Evolutionary conservation across 2,113 vertebrate species (phyloP), one percentile per base, ranked within the genome.

Genomic region (Eclectus roratus): DNA sequence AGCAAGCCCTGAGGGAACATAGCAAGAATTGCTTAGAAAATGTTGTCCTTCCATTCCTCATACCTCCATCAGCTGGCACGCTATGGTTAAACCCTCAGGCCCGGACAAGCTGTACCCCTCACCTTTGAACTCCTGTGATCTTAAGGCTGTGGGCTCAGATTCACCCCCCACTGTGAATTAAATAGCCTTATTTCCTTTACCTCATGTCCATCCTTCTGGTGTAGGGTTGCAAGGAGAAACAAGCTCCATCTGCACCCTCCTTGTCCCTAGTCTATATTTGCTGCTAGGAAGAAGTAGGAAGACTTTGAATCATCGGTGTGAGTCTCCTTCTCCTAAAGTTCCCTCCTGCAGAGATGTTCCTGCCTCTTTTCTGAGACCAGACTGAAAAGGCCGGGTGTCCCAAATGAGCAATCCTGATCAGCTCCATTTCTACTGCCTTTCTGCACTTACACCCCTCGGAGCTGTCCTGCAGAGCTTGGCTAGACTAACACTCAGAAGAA

Each of bases 1-100:
- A 74, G 35, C 53, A 86, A 16, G 47, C 39, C 82, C 80, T 7
- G 43, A 56, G 93, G 85, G 47, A 77, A 66, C 47, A 81, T 86
- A 91, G 9, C n/a, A 74, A 24, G 39, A 77, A 96, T 92, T 90
- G 47, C 65, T 92, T 11, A 90, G 90, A 92, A 96, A 91, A 93
- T 76, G 44, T 24, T 53, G 37, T 14, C n/a, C 35, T 61, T 78
- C 83, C n/a, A 73, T 55, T 85, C 35, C 60, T 76, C 47, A 70
- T 77, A 41, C 33, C 33, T 94, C 77, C 37, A 71, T 25, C 78
- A 78, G 1, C 41, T 83, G 64, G 49, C 60, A 90, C 5, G 10
- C 44, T 35, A 27, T 2, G 10, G 27, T 68, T 90, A 84, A 91
- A 81, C 9, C 14, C 41, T 52, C 17, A 11, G 4, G 29, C 66